Evolutionary conservation across 2,113 vertebrate species (phyloP), one percentile per base, ranked within the genome.

Genomic region (Tretioscincus oriximinensis): DNA sequence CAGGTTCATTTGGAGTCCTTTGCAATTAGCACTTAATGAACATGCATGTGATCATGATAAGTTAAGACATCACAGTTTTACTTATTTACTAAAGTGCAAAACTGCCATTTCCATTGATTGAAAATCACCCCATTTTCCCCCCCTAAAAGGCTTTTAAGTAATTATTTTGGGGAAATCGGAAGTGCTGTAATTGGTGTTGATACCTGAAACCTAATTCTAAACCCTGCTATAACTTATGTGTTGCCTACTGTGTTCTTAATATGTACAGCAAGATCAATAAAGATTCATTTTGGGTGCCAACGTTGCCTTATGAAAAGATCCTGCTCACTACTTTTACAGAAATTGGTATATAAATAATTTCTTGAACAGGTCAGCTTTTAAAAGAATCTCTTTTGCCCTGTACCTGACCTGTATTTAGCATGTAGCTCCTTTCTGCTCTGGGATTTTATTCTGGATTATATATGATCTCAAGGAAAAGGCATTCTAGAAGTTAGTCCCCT

Each of bases 11-110:
- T 95, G 92, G 94, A 96, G 95, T 95, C 94, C 86, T 93, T 95
- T 95, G 93, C 96, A 96, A 97, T 97, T 93, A 96, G 90, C 86
- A 90, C 93, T 92, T 92, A 95, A 95, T 94, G 94, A 95, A 96
- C 90, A 92, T 92, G 95, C 93, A 95, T 90, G 92, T 92, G 77
- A 90, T 87, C 94, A 93, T 89, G 92, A 91, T 89, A 90, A 94
- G 92, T 92, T 58, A 94, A 92, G 91, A 94, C 92, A 93, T 95
- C 93, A 92, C 94, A 12, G 90, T 91, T 74, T 77, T 26, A 70
- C 92, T 92, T 93, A 91, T 93, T 96, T 94, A 93, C 90, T 84
- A 90, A 83, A 90, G 94, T 91, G 95, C 94, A 95, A 91, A 93
- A 94, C 91, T 69, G 65, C 92, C 93, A 87, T 94, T 95, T 94